Conservation (phyloP, 2,888 invertebrate genomes). For the Scrobipalpa atriplicella region DNA sequence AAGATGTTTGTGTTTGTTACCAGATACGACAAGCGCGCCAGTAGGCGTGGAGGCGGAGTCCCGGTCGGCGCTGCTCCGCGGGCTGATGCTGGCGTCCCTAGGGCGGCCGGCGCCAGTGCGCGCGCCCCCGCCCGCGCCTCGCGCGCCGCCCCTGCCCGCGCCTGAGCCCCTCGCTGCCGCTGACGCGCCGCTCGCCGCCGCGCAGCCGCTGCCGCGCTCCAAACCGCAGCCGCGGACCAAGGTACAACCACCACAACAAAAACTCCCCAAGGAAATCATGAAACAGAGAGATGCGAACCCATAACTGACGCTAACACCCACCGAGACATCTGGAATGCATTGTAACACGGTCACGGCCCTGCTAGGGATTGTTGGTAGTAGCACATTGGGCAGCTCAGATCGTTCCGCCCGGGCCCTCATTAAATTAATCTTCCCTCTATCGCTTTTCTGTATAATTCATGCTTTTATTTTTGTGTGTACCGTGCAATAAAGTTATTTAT, state of each 20-base stretch:
- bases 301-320: neutral
- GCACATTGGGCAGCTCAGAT: neutral
- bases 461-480: conserved; percentile 10
- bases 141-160: conserved; percentile 43
- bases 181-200: conserved; percentile 40
- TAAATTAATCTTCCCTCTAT: neutral
- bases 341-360: neutral
- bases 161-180: conserved; percentile 48
- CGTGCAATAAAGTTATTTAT: conserved; percentile 3
- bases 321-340: neutral
- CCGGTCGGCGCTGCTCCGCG: conserved; percentile 73
- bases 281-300: conserved; percentile 12
- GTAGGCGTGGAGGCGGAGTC: conserved; percentile 61
- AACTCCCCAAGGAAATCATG: conserved; percentile 6
- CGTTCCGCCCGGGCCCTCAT: neutral
- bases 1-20: conserved; percentile 15
- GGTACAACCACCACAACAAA: conserved; percentile 44
- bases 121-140: conserved; percentile 45
- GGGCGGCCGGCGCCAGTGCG: conserved; percentile 59
- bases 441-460: conserved; percentile 3
- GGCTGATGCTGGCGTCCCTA: conserved; percentile 74
- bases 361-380: neutral
- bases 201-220: conserved; percentile 54
- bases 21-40: conserved; percentile 46
- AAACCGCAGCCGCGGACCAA: conserved; percentile 73